Percentiles rank a stretch among this genome's conserved stretches.
Evolutionary conservation across 2,113 vertebrate species (phyloP).

Genomic region (Lamprologus sp.): DNA sequence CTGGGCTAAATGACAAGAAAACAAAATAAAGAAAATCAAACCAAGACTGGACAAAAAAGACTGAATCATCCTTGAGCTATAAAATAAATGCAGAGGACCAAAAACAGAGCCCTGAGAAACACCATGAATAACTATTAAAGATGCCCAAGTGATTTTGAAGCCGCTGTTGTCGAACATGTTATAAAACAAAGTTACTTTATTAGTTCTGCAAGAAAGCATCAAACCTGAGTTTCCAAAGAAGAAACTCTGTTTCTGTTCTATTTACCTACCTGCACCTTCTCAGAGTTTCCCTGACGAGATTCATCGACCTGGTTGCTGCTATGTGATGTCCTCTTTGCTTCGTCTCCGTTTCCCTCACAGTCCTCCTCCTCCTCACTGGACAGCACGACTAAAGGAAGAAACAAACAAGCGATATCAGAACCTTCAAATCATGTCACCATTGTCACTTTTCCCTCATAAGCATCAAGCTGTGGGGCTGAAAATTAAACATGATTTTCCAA

Average conservation of each 20-base stretch:
- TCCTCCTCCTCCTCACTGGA: conserved; percentile 65
- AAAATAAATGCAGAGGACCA: not conserved
- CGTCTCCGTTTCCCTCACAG: conserved; percentile 26
- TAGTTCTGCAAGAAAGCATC: not conserved
- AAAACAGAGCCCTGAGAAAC: not conserved
- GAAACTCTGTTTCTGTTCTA: not conserved
- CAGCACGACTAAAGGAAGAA: conserved; percentile 53
- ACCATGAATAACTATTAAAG: not conserved
- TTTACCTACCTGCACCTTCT: not conserved
- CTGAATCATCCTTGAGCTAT: not conserved
- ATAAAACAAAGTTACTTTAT: not conserved
- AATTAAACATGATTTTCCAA: not conserved
- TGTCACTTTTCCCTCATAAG: not conserved
- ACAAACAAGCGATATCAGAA: not conserved
- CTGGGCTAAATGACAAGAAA: not conserved
- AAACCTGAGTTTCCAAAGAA: not conserved
- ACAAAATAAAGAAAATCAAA: not conserved
- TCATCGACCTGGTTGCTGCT: not conserved
- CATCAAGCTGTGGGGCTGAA: not conserved
- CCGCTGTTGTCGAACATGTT: not conserved
- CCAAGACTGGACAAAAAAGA: not conserved
- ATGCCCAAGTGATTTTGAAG: not conserved
- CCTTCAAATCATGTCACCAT: not conserved
- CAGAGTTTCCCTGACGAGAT: not conserved
- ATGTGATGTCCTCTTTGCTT: not conserved